Evolutionary conservation across 2,113 vertebrate species (phyloP), one percentile per base, ranked within the genome.

Genomic region (Syngnathoides biaculeatus): DNA sequence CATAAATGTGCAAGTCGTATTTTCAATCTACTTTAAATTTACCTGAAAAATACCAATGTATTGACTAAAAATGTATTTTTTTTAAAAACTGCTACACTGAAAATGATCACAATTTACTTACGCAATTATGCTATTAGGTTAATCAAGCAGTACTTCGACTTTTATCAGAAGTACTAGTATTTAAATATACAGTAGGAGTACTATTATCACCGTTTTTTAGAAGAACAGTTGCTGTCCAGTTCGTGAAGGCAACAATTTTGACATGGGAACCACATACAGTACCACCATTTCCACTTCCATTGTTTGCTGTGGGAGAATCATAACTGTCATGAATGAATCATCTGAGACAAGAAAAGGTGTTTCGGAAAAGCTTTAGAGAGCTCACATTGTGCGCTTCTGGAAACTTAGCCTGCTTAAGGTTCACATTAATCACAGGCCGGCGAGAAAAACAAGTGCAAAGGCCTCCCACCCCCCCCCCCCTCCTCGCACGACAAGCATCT

Each of bases 381-480:
- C 26, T 57, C 55, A 57, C 7, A 30, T 8, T 13, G 55, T 57
- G 14, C 14, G 26, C 30, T 57, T 30, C 14, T 14, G 26, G 26
- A 12, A 57, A 57, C 26, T 30, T 30, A 57, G 30, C 26, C 26
- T 57, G 55, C 26, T 57, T 57, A 57, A 57, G 55, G 26, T 26
- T 57, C 55, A 27, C 55, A 57, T 57, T 57, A 57, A 57, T 57
- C 55, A 57, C 8, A 57, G 26, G 7, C 55, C 9, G 55, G 55
- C 55, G 55, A 30, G 14, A 14, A 57, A 57, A 57, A 57, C 55
- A 57, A 57, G 55, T 57, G 55, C 55, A 15, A 57, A 57, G 55
- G 55, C 55, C 55, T 57, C 55, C 27, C n/a, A n/a, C n/a, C n/a
- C n/a, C n/a, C n/a, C n/a, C n/a, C n/a, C n/a, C n/a, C n/a, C n/a